Evolutionary conservation across 2,113 vertebrate species (phyloP), one percentile per base, ranked within the genome.

Genomic region (Chitala chitala): DNA sequence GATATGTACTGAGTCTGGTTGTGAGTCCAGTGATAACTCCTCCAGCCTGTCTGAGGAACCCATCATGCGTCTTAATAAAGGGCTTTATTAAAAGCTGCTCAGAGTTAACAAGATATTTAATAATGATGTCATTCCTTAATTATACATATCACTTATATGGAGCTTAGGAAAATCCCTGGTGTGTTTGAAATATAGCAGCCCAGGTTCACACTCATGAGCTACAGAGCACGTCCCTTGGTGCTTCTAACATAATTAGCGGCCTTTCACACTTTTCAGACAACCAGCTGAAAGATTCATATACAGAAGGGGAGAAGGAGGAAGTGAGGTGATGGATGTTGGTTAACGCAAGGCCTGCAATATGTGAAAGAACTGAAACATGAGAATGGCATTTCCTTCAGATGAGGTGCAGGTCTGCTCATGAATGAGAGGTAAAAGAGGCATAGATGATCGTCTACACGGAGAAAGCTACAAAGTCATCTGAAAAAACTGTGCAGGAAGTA

Each of bases 221-320:
- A 63, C 33, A 38, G 31, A 63, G 59, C 59, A n/a, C 59, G n/a
- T 63, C 59, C 33, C 59, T 63, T 20, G 33, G 31, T 8, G 38
- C 59, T 63, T 29, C 12, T 63, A 10, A 63, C 38, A 63, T 63
- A 63, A 63, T 63, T 63, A 63, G 59, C 38, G 59, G 38, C 38
- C 38, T 63, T 63, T 63, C 59, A 63, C 59, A 36, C 31, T 63
- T 63, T 63, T 63, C 13, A 63, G 33, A 63, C 59, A 63, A 63
- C 29, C 5, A 13, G 5, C 59, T 63, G 59, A 63, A 63, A 33
- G 31, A 63, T 63, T 33, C 5, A 29, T 29, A 36, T 20, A 63
- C 38, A 63, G n/a, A 63, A 63, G 12, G 13, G 31, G 31, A 13
- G 42, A 20, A 46, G 42, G 22, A 46, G 26, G 13, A 38, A 12